Percentiles rank a stretch among this genome's conserved stretches.
These are phyloP conservation scores for Netelia inedita DNA, from an alignment of 2,888 invertebrate genomes.

Conservation along the genomic window DNA sequence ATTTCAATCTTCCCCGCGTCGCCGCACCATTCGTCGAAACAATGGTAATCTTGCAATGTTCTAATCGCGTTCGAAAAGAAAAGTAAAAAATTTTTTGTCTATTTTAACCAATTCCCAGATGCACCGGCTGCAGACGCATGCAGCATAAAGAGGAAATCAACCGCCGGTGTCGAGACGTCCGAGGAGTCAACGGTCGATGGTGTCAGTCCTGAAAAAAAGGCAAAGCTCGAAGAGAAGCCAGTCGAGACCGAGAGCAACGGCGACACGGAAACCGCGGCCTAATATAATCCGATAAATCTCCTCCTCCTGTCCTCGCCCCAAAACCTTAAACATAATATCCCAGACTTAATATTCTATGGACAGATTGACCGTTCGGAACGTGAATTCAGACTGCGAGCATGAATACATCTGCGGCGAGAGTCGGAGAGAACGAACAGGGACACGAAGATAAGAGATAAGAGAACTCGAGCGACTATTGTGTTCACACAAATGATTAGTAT, in stretches of 20 bases:
- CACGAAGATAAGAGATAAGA: background rate
- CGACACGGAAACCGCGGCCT: slow-evolving; percentile 85
- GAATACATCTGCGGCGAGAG: slow-evolving; percentile 48
- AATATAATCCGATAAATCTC: slow-evolving; percentile 72
- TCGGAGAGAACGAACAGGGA: slow-evolving; percentile 18
- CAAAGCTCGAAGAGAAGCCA: slow-evolving; percentile 89
- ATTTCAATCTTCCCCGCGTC: no score
- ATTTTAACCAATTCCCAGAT: slow-evolving; percentile 72
- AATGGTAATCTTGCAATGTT: no score
- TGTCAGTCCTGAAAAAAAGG: slow-evolving; percentile 90
- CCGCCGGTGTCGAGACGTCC: slow-evolving; percentile 81
- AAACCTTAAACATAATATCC: slow-evolving; percentile 68
- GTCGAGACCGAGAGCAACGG: slow-evolving; percentile 87
- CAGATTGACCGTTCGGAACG: slow-evolving; percentile 68
- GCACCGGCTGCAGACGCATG: slow-evolving; percentile 82
- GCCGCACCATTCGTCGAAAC: no score
- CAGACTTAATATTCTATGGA: slow-evolving; percentile 67
- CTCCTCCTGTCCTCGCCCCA: slow-evolving; percentile 78
- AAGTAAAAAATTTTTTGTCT: no score
- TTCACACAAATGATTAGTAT: slow-evolving; percentile 11
- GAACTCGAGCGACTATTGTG: slow-evolving; percentile 14
- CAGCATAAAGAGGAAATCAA: slow-evolving; percentile 91
- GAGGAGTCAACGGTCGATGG: slow-evolving; percentile 86
- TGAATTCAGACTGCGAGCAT: slow-evolving; percentile 64
- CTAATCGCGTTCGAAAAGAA: background rate